Conservation (phyloP, 2,888 invertebrate genomes). For the Zygaena filipendulae region DNA sequence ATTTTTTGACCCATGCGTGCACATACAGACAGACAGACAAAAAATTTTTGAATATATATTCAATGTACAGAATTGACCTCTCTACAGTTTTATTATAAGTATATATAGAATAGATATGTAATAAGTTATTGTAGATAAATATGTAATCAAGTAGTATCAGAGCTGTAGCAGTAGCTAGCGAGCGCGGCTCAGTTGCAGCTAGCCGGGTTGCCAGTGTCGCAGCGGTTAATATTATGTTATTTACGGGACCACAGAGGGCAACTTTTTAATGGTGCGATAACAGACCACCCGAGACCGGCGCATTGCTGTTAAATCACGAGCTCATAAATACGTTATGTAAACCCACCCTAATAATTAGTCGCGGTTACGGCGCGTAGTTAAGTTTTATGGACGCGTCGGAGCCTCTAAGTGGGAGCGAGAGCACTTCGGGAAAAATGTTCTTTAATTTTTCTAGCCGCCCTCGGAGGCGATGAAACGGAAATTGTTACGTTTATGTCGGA, state of each 20-base stretch:
- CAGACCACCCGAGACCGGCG: constrained; percentile 60
- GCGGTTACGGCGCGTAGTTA: constrained; percentile 61
- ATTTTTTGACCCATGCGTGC: no score
- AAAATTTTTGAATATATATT: no score
- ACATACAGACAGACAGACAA: no score
- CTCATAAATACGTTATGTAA: constrained; percentile 68
- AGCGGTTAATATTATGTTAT: constrained; percentile 54
- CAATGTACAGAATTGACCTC: neutral
- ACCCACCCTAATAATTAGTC: constrained; percentile 68
- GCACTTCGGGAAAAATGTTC: constrained; percentile 52
- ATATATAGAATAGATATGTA: neutral
- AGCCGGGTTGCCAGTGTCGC: constrained; percentile 24
- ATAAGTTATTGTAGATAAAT: neutral
- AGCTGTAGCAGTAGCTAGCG: no score
- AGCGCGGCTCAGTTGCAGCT: constrained; percentile 12
- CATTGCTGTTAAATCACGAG: constrained; percentile 58
- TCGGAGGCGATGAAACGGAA: constrained; percentile 52
- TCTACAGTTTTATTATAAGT: neutral
- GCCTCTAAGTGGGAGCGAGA: constrained; percentile 39
- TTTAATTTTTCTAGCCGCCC: constrained; percentile 56
- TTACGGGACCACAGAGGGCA: constrained; percentile 59
- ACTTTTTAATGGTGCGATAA: constrained; percentile 67
- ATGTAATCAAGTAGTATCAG: neutral
- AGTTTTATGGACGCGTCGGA: constrained; percentile 55
- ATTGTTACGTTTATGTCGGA: constrained; percentile 56